These are phyloP conservation scores for Rhorus exstirpatorius DNA, from an alignment of 2,888 invertebrate genomes.

Conservation along the genomic window DNA sequence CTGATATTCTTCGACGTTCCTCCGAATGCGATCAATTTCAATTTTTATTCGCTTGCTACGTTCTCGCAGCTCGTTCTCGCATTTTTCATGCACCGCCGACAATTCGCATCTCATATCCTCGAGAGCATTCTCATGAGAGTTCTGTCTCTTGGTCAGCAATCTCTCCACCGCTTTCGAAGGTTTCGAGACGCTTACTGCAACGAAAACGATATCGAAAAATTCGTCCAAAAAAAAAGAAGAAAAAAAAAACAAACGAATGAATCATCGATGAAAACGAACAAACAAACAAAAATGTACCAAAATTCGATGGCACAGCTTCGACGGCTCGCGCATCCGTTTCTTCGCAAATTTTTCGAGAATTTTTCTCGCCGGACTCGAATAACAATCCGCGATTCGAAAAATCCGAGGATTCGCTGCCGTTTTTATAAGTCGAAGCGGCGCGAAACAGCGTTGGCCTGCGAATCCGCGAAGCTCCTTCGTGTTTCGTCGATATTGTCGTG, in stretches of 20 bases:
- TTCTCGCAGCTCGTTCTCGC: constrained; percentile 59
- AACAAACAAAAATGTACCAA: constrained; percentile 37
- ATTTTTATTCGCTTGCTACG: constrained; percentile 58
- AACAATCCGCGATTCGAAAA: constrained; percentile 34
- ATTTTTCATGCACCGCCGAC: constrained; percentile 48
- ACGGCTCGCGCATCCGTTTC: constrained; percentile 49
- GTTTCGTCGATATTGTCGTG: constrained; percentile 47
- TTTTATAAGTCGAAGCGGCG: neutral
- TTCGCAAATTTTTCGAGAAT: neutral
- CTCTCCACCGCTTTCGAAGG: constrained; percentile 68
- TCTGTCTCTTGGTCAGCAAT: constrained; percentile 63
- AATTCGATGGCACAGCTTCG: constrained; percentile 60
- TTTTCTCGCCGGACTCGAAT: constrained; percentile 24
- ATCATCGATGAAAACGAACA: neutral
- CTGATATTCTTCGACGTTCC: constrained; percentile 54
- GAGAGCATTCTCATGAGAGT: constrained; percentile 62
- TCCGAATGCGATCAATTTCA: constrained; percentile 60
- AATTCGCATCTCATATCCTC: constrained; percentile 69
- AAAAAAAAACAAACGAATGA: neutral
- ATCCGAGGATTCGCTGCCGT: constrained; percentile 26
- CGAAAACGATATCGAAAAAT: no score
- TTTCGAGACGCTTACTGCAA: constrained; percentile 69
- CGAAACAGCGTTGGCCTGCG: constrained; percentile 48
- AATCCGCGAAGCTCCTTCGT: constrained; percentile 4
- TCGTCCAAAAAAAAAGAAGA: no score